Evolutionary conservation across 2,888 invertebrate genomes (phyloP), one percentile per base, ranked within the genome.

Genomic region (Thymelicus acteon): DNA sequence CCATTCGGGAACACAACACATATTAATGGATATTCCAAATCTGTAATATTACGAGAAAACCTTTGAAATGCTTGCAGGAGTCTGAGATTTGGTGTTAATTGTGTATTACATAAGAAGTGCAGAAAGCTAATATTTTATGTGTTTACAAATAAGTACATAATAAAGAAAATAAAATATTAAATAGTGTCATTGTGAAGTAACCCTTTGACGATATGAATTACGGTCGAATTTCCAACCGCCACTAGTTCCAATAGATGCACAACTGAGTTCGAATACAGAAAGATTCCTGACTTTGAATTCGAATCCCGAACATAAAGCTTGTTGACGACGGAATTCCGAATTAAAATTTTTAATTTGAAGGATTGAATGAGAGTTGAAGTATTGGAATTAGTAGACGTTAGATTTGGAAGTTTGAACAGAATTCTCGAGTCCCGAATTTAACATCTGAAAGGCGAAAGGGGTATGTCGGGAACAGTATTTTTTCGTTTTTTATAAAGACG

Each of bases 1-100:
- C 64, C 70, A 71, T 71, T 71, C 65, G 44, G 44, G 60, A 70
- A 71, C 64, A 44, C 65, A 60, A 48, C 52, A 54, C 44, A 71
- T 60, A 60, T 52, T 64, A 65, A 71, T 60, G 60, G 44, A 60
- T 44, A 64, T 54, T 63, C 31, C 31, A 24, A 57, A 44, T 19
- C 19, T 19, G 2, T 19, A 19, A 19, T 19, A 19, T 19, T 19
- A 19, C 19, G 19, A 19, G 2, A 19, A 19, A 19, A 19, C 19
- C 19, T 19, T 19, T 19, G 19, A 19, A 19, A 19, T 19, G 0
- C 19, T 19, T 19, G 19, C 0, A 19, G 0, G 2, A 19, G 19
- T 19, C 2, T 19, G 19, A 19, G 19, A 19, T 19, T 19, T 19
- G 19, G 19, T 19, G 19, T 19, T 19, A 19, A 19, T 19, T 19